Evolutionary conservation across 2,113 vertebrate species (phyloP), one percentile per base, ranked within the genome.

Genomic region (Phocoena phocoena): DNA sequence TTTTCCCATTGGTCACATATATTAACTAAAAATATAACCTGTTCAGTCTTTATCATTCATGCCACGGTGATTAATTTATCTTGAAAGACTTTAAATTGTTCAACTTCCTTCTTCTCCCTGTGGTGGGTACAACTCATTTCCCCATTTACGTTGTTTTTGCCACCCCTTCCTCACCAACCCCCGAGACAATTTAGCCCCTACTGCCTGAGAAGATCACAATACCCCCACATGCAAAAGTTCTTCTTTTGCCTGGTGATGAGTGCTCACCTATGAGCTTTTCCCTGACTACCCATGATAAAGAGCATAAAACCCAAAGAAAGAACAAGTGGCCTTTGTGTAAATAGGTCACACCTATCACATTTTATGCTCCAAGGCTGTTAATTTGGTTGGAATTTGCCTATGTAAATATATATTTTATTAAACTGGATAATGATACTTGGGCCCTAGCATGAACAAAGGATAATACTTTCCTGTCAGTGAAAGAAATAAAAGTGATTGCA

Each of bases 341-440:
- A 50, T 28, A 88, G 55, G 50, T 90, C 67, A 95, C 60, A 84
- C 17, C n/a, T 87, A 85, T 58, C 62, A 81, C 23, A 47, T 60
- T 96, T 95, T 76, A 84, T 47, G 73, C 86, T 89, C 76, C 21
- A 89, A 93, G 47, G 55, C 67, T 92, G 70, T 77, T 94, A 96
- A 90, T 74, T 76, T 14, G 12, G 36, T 79, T 95, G 26, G 4
- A 67, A 88, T 89, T 83, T 93, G 62, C 73, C 82, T 86, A 31
- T 70, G 44, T 93, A 95, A 96, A 95, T 88, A 92, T 1, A 88
- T 38, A 88, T 55, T 86, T 96, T 71, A 92, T 87, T 93, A 92
- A 96, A 84, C 76, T 76, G 47, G 86, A 89, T 89, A 82, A 96
- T 90, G 62, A 88, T 84, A 70, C 70, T 68, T 65, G n/a, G 53